Percentiles rank a stretch among this genome's conserved stretches.
phyloP scores from a whole-genome alignment of 2,888 invertebrate species.

The Coelogynopora nodosa region DNA sequence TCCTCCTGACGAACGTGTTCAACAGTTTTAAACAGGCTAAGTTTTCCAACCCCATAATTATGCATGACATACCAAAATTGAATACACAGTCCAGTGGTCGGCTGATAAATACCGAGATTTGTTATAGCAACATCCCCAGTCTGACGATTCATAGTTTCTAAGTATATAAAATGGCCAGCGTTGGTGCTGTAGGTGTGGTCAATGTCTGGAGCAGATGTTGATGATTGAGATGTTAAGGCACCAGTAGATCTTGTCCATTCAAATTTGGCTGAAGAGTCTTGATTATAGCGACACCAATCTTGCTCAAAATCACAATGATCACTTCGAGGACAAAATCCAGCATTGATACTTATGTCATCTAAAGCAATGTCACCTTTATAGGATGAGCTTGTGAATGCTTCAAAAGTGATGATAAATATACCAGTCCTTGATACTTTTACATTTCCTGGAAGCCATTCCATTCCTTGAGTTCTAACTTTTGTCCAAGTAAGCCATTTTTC shows the following conservation, averaged over 20 bases:
- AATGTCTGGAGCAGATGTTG: constrained; percentile 38
- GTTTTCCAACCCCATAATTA: constrained; percentile 50
- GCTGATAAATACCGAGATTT: constrained; percentile 50
- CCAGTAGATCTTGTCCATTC: constrained; percentile 10
- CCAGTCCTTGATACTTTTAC: constrained; percentile 50
- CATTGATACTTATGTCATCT: constrained; percentile 47
- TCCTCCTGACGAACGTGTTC: constrained; percentile 45
- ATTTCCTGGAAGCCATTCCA: constrained; percentile 51
- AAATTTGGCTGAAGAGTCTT: neutral
- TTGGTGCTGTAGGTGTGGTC: constrained; percentile 56
- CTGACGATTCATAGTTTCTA: constrained; percentile 20
- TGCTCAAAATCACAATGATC: constrained; percentile 54
- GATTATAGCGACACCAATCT: constrained; percentile 52
- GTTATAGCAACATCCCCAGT: constrained; percentile 47
- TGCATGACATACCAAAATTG: constrained; percentile 50
- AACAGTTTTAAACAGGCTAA: constrained; percentile 50
- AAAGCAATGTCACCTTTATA: constrained; percentile 48
- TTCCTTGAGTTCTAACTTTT: constrained; percentile 51
- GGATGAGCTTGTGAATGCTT: constrained; percentile 46
- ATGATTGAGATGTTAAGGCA: too few species aligned
- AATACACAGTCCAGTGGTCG: constrained; percentile 47
- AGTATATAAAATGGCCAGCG: constrained; percentile 46
- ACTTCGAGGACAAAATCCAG: constrained; percentile 37
- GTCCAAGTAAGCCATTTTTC: constrained; percentile 50
- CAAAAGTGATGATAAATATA: constrained; percentile 50